Percentiles rank a stretch among this genome's conserved stretches.
These are phyloP conservation scores for Triplophysa tibetana DNA, from an alignment of 2,113 vertebrate genomes.

Conservation along the genomic window DNA sequence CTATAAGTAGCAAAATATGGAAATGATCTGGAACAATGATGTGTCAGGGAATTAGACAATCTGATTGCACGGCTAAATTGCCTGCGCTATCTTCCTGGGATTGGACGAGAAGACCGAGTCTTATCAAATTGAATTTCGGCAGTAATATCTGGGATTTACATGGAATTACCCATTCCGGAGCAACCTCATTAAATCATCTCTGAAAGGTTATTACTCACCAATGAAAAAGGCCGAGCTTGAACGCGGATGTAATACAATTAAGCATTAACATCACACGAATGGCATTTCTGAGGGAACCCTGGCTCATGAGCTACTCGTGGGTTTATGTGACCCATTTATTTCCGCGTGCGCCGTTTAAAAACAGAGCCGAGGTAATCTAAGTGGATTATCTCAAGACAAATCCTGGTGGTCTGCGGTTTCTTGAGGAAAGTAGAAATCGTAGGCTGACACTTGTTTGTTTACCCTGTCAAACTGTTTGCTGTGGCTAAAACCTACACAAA, in stretches of 20 bases:
- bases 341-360: constrained; percentile 64
- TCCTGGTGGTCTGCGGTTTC: constrained; percentile 74
- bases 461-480: constrained; percentile 55
- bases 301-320: constrained; percentile 46
- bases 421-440: constrained; percentile 67
- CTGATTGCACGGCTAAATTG: constrained; percentile 59
- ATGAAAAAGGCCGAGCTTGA: constrained; percentile 49
- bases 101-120: constrained; percentile 53
- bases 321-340: constrained; percentile 51
- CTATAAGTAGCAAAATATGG: constrained; percentile 58
- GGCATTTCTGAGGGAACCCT: constrained; percentile 38
- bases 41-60: constrained; percentile 57
- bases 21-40: constrained; percentile 60
- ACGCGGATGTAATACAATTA: constrained; percentile 48
- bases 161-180: constrained; percentile 56
- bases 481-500: not conserved
- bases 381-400: constrained; percentile 80
- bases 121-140: constrained; percentile 59
- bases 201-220: constrained; percentile 59
- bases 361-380: constrained; percentile 76
- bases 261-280: constrained; percentile 34
- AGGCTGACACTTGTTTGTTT: constrained; percentile 66
- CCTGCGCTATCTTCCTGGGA: constrained; percentile 54
- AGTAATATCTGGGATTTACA: constrained; percentile 58
- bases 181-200: constrained; percentile 56